Evolutionary conservation across 2,797 vertebrate genomes (phyloP).

Genomic region (Xerus rutilus): DNA sequence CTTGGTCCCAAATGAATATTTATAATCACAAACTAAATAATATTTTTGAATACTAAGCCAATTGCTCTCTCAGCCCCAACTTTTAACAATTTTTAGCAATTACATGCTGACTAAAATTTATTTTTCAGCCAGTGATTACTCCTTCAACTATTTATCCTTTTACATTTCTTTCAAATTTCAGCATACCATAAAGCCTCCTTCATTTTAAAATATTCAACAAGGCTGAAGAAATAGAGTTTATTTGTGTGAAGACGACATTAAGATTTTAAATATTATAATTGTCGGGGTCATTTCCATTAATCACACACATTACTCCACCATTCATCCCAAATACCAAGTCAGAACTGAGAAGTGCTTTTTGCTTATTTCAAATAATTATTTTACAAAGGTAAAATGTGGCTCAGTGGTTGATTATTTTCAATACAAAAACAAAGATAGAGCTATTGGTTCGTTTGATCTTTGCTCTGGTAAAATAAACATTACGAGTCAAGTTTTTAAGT

Average conservation of each 20-base stretch:
- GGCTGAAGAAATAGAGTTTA: neutral
- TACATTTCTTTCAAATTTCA: neutral
- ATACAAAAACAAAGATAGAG: slow-evolving; percentile 15
- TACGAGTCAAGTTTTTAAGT: slow-evolving; percentile 6
- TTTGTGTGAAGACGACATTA: neutral
- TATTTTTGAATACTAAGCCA: slow-evolving; percentile 29
- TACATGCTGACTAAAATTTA: slow-evolving; percentile 13
- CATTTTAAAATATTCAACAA: neutral
- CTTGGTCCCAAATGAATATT: slow-evolving; percentile 48
- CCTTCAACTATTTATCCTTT: neutral
- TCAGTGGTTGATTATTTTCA: slow-evolving; percentile 17
- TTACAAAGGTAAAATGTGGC: slow-evolving; percentile 42
- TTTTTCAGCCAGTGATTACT: slow-evolving; percentile 32
- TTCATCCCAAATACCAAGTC: slow-evolving; percentile 33
- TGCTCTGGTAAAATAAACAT: slow-evolving; percentile 47
- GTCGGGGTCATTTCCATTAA: slow-evolving; percentile 24
- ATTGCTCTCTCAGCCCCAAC: neutral
- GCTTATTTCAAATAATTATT: slow-evolving; percentile 61
- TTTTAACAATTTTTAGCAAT: slow-evolving; percentile 61
- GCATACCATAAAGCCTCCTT: neutral
- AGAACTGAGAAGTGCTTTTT: slow-evolving; percentile 45
- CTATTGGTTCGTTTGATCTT: slow-evolving; percentile 28
- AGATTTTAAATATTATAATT: slow-evolving; percentile 25
- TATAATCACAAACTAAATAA: slow-evolving; percentile 48
- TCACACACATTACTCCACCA: slow-evolving; percentile 18